Evolutionary conservation across 1,140 invertebrate genomes (phyloP), one percentile per base, ranked within the genome.

Genomic region (Lepidotrigona ventralis): DNA sequence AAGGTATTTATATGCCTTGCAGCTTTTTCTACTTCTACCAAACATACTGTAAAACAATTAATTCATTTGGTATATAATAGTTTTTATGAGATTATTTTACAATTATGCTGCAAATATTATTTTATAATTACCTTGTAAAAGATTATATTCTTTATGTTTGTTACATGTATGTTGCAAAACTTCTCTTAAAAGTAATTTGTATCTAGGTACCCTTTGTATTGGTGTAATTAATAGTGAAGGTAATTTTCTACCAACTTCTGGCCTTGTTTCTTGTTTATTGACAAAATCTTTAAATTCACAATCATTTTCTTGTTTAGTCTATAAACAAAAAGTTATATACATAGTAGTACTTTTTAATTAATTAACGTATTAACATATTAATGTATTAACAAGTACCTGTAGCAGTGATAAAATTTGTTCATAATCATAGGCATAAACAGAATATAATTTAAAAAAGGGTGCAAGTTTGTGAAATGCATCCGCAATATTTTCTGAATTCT

Each of bases 371-470:
- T 33, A 33, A 33, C 33, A 3, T 33, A 33, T 63, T 53, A 68
- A 54, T 23, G 14, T 75, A 46, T 17, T 58, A 74, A 73, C 56
- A 79, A 70, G 8, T 93, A 95, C 95, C 91, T 96, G 95, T 78
- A 96, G 82, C 76, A 96, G 85, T 39, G 93, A 91, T 76, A 96
- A 89, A 8, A 95, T 95, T 81, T 95, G 95, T 85, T 96, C 96
- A 92, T 97, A 97, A 89, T 97, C 96, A 77, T 96, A 97, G 2
- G 97, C 97, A 93, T 97, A 97, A 3, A 96, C 95, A 8, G 97
- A 97, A 89, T 97, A 97, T 23, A 97, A 91, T 91, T 97, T 97
- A 39, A 97, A 96, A 92, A 97, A 97, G 17, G 97, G 97, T 26
- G 96, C 97, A 68, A 97, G 93, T 88, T 96, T 96, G 1, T 95